These are phyloP conservation scores for Odontomachus brunneus DNA, from an alignment of 1,140 invertebrate species.

Conservation along the genomic window DNA sequence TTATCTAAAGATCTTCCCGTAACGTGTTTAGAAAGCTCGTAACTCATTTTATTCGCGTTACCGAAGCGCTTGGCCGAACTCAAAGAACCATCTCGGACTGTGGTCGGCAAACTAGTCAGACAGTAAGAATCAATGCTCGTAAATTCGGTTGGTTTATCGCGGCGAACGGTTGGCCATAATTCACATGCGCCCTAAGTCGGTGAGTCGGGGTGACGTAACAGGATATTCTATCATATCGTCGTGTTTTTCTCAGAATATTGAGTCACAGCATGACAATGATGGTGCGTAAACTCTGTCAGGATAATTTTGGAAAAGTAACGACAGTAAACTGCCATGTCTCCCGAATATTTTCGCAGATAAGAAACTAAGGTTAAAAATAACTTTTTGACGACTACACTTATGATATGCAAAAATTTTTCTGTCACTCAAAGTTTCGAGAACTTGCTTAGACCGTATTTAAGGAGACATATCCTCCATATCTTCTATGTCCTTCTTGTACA, in stretches of 20 bases:
- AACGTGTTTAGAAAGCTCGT: slow-evolving; percentile 52
- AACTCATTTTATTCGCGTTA: slow-evolving; percentile 59
- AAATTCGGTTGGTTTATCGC: slow-evolving; percentile 56
- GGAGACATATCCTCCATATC: too few species aligned
- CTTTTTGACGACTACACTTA: too few species aligned
- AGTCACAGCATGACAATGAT: slow-evolving; percentile 7
- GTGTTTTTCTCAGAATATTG: slow-evolving; percentile 40
- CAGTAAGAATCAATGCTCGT: slow-evolving; percentile 61
- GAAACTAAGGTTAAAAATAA: too few species aligned
- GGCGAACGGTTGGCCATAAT: slow-evolving; percentile 46
- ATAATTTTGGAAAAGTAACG: background rate
- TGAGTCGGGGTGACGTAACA: slow-evolving; percentile 43
- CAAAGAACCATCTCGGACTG: slow-evolving; percentile 56
- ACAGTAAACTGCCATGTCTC: background rate
- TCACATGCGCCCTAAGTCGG: slow-evolving; percentile 26
- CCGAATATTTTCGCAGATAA: background rate
- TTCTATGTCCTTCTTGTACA: too few species aligned
- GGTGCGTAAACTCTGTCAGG: background rate
- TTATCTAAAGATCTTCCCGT: slow-evolving; percentile 40
- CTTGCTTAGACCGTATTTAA: too few species aligned
- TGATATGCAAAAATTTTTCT: too few species aligned
- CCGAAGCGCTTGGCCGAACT: slow-evolving; percentile 34
- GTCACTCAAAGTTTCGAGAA: too few species aligned
- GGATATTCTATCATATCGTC: slow-evolving; percentile 35
- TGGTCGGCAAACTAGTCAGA: slow-evolving; percentile 58